phyloP scores from a whole-genome alignment of 2,888 invertebrate genomes.

The Linnaemya vulpina region DNA sequence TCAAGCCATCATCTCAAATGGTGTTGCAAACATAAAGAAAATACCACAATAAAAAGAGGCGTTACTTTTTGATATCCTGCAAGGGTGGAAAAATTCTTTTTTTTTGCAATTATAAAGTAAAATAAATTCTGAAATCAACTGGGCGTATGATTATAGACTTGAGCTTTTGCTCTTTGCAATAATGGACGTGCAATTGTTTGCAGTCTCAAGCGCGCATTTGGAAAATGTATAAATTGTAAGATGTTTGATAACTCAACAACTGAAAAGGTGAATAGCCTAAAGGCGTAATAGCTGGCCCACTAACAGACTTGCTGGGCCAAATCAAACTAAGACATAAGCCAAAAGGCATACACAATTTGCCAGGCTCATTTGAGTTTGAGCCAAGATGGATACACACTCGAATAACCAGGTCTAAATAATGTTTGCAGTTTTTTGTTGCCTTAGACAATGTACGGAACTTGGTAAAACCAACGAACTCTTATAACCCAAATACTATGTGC shows the following conservation, averaged over 20 bases:
- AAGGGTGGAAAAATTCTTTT: slow-evolving; percentile 15
- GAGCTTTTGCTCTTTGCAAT: slow-evolving; percentile 21
- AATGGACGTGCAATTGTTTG: background rate
- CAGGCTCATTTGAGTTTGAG: background rate
- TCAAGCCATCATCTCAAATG: background rate
- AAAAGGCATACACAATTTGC: slow-evolving; percentile 34
- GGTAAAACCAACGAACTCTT: slow-evolving; percentile 14
- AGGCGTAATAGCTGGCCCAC: slow-evolving; percentile 34
- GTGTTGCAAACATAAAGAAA: background rate
- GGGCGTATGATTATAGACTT: slow-evolving; percentile 60
- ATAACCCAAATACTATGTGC: slow-evolving; percentile 15
- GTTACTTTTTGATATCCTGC: slow-evolving; percentile 41
- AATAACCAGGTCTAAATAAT: slow-evolving; percentile 7
- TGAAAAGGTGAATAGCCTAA: slow-evolving; percentile 55
- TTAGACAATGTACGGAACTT: background rate
- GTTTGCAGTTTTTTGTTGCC: background rate
- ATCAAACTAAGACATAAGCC: slow-evolving; percentile 1
- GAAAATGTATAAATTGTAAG: background rate
- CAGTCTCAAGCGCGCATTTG: background rate
- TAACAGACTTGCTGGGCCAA: slow-evolving; percentile 2
- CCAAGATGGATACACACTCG: background rate
- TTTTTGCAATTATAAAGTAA: slow-evolving; percentile 51
- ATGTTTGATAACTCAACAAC: slow-evolving; percentile 21
- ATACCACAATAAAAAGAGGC: slow-evolving; percentile 30
- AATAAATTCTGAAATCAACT: slow-evolving; percentile 63